Percentiles rank a stretch among this genome's conserved stretches.
Evolutionary conservation across 2,888 invertebrate species (phyloP).

Genomic region (Xanthostigma xanthostigma): DNA sequence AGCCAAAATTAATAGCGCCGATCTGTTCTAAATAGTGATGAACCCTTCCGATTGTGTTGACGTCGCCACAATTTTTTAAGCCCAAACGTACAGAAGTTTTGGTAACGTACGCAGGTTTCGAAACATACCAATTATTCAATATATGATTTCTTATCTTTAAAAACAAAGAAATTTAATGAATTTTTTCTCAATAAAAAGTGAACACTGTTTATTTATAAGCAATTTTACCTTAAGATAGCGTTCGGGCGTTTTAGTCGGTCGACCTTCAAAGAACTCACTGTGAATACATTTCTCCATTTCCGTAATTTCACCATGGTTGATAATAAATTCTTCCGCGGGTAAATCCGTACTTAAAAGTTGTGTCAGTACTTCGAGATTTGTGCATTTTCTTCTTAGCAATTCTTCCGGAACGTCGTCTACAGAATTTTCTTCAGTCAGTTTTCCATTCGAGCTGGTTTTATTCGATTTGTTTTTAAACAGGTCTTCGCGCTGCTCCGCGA

Average conservation of each 20-base stretch:
- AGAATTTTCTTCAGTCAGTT: no score
- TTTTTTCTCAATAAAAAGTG: not conserved
- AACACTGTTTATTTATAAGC: not conserved
- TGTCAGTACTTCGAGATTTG: no score
- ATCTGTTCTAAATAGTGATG: constrained; percentile 44
- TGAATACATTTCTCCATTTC: constrained; percentile 38
- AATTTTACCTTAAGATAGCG: constrained; percentile 33
- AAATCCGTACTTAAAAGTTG: constrained; percentile 20
- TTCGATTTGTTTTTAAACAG: no score
- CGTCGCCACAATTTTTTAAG: constrained; percentile 44
- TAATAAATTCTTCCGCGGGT: constrained; percentile 28
- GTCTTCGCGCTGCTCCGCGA: no score
- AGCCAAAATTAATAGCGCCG: constrained; percentile 47
- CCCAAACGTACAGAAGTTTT: constrained; percentile 41
- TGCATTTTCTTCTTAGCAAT: no score
- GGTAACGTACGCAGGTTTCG: constrained; percentile 38
- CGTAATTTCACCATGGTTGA: constrained; percentile 27
- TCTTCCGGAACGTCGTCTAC: no score
- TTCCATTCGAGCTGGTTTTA: no score
- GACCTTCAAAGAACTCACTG: constrained; percentile 39
- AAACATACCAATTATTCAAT: constrained; percentile 34
- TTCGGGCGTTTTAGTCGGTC: constrained; percentile 36
- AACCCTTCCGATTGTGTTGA: constrained; percentile 41
- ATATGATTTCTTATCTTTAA: constrained; percentile 40
- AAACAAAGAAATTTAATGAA: constrained; percentile 1